Base-by-base conservation (phyloP, 2,888 invertebrate genomes). In the Apotomis betuletana region DNA sequence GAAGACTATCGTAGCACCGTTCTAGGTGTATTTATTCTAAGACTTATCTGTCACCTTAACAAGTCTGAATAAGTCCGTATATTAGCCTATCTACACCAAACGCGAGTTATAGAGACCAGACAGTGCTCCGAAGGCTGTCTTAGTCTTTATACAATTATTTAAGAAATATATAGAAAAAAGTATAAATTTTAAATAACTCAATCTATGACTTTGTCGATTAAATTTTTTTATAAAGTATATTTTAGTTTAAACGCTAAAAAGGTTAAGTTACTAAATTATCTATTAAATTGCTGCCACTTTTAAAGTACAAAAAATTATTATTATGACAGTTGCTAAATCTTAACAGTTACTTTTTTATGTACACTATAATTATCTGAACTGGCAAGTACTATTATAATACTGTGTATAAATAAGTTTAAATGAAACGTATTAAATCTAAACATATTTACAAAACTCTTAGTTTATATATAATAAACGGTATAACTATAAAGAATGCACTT, bases 311-410 rank as follows among this genome's bases (percentile, higher is more conserved):
- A 80, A 27, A 78, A 77, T 76, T 75, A 79, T 83, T 85, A 86
- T 87, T 85, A 85, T 82, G 83, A 85, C 81, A 77, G 77, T 75
- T 69, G 77, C 81, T 80, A 79, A 81, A 80, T 77, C 77, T 76
- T 72, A 72, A 63, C 57, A 67, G 36, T 59, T 68, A 72, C 41
- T 51, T 58, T 58, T 61, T 44, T 71, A 72, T 90, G 90, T 89
- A 90, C 73, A 81, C 83, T 84, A 86, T 87, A 78, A 80, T 80
- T 80, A 84, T 76, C 80, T 82, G 83, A 87, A 89, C 89, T 90
- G 92, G 92, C 92, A 92, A 92, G 91, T 89, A 86, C 87, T 87
- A 86, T 79, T 78, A 83, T 91, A 92, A 92, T 92, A 92, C 92
- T 92, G 92, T 87, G 88, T 88, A 87, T 88, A 89, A 90, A 89